Evolutionary conservation across 1,140 invertebrate species (phyloP).

Genomic region (Pinna nobilis): DNA sequence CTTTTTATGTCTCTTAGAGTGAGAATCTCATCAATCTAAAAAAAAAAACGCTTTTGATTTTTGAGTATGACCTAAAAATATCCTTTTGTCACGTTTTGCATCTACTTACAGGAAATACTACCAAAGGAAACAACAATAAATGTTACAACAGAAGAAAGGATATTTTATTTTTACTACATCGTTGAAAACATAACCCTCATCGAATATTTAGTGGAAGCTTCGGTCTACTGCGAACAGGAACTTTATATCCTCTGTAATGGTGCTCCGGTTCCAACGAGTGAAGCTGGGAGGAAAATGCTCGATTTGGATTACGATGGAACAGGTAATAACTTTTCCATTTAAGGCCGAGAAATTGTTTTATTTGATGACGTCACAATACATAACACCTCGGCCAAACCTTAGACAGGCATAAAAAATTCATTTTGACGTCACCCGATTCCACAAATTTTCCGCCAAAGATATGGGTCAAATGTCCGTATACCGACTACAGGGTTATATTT

Average conservation of each 20-base stretch:
- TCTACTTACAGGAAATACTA: constrained; percentile 37
- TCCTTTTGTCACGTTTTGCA: neutral
- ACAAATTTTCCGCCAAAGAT: too few species aligned
- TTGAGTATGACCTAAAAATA: too few species aligned
- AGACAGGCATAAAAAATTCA: too few species aligned
- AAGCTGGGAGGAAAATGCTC: constrained; percentile 13
- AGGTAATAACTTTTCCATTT: constrained; percentile 3
- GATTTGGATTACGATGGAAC: constrained; percentile 16
- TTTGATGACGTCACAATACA: too few species aligned
- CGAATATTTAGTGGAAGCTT: constrained; percentile 21
- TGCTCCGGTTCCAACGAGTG: constrained; percentile 9
- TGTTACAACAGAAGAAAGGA: constrained; percentile 18
- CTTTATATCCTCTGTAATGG: constrained; percentile 49
- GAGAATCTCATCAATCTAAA: too few species aligned
- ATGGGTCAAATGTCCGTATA: too few species aligned
- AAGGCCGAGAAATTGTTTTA: neutral
- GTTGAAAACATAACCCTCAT: constrained; percentile 36
- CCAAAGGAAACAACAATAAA: constrained; percentile 23
- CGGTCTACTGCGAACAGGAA: constrained; percentile 56
- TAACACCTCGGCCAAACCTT: too few species aligned
- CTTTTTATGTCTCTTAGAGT: too few species aligned
- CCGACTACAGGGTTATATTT: too few species aligned
- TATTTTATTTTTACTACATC: constrained; percentile 41
- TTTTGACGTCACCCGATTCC: too few species aligned
- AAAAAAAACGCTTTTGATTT: too few species aligned